These are phyloP conservation scores for Machaerirhynchus nigripectus DNA, from an alignment of 2,113 vertebrate genomes.

Conservation along the genomic window DNA sequence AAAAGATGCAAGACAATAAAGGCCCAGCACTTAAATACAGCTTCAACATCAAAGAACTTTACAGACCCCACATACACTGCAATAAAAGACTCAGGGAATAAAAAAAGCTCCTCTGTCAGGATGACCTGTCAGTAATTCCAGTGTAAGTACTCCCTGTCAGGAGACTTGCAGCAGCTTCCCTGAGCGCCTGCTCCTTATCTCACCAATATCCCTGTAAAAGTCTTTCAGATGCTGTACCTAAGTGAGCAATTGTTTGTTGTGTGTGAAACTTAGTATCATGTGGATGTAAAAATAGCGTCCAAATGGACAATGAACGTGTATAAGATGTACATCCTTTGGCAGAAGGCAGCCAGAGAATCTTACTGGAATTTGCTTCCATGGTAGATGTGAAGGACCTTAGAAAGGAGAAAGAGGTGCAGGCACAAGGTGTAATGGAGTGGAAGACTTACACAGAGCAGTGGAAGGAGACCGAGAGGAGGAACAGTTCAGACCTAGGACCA, in stretches of 20 bases:
- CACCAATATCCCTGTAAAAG: not conserved
- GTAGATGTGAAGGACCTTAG: not conserved
- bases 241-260: not conserved
- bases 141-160: not conserved
- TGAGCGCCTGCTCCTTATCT: not conserved
- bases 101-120: not conserved
- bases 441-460: not conserved
- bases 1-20: not conserved
- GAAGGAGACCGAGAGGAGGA: not conserved
- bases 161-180: not conserved
- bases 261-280: not conserved
- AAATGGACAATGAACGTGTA: rapidly evolving
- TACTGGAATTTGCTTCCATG: not conserved
- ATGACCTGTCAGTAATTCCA: not conserved
- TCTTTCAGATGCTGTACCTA: not conserved
- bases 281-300: not conserved
- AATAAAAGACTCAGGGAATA: not conserved
- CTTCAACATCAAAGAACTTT: conserved; percentile 1
- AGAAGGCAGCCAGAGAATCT: not conserved
- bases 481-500: not conserved
- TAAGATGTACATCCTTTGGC: not conserved
- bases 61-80: not conserved
- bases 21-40: not conserved
- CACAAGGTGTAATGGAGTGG: not conserved
- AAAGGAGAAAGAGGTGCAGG: not conserved